Evolutionary conservation across 2,113 vertebrate species (phyloP), one percentile per base, ranked within the genome.

Genomic region (Eonycteris spelaea): DNA sequence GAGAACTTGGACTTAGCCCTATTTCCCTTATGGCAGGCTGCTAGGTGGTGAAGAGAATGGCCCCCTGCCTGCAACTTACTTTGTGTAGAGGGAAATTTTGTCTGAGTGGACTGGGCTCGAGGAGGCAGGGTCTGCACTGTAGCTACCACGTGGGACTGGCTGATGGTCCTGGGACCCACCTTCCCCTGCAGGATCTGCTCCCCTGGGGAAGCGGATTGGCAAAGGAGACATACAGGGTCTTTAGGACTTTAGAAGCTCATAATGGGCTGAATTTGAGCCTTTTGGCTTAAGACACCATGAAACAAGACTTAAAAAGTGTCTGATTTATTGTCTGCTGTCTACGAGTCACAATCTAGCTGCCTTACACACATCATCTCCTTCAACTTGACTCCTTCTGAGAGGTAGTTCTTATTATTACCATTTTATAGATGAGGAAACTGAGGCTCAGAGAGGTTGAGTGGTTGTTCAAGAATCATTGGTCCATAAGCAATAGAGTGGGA

Each of bases 131-230:
- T 22, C 35, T 21, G 0, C 13, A 10, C 3, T 59, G 28, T 15
- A 80, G 19, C 12, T 24, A 11, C 40, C 48, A 8, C 0, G 0
- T 68, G 63, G 87, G 22, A 43, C 65, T 5, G 16, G 38, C 28
- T 40, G 26, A 30, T 5, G 16, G 2, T 14, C 1, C 0, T 16
- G 43, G 79, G 70, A 21, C 5, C 73, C 43, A 33, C 0, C 9
- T 53, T 51, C 13, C 7, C 16, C 43, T 48, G 33, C 2, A 55
- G 35, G 6, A 12, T 57, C 33, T 59, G 61, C 35, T 70, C 43
- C 24, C 30, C 53, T 33, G 28, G 22, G 74, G 24, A 38, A 5
- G 4, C 22, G 2, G 21, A 16, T 28, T 19, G 26, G 12, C 18
- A 70, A 19, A 15, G 53, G 63, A 78, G 26, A 43, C 40, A 45